A percentile compares a stretch with the other conserved stretches of the same genome.
phyloP scores from a whole-genome alignment of 2,113 vertebrate genomes.

The Rhizomys pruinosus region DNA sequence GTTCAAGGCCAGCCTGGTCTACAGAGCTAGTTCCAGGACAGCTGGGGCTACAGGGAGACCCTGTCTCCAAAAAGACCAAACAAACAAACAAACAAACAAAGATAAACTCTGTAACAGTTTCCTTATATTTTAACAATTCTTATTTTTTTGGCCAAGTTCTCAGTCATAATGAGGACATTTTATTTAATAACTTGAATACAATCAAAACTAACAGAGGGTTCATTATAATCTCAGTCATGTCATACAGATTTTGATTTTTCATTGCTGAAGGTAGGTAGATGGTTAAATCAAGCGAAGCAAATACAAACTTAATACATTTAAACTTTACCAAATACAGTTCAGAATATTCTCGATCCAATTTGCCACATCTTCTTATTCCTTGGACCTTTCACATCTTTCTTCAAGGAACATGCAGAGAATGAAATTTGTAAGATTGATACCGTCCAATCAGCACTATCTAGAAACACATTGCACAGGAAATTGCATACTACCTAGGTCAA shows the following conservation, averaged over 20 bases:
- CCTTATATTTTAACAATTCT: conserved; percentile 71
- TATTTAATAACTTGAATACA: conserved; percentile 74
- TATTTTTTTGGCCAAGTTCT: conserved; percentile 78
- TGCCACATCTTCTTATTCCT: background rate
- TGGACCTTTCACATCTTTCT: background rate
- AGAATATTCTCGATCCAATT: conserved; percentile 58
- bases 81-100: too few species aligned
- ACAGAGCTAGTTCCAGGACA: too few species aligned
- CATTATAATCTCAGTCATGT: conserved; percentile 61
- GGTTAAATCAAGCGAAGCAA: conserved; percentile 47
- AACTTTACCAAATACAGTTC: conserved; percentile 43
- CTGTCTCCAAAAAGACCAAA: too few species aligned
- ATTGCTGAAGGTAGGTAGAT: conserved; percentile 78
- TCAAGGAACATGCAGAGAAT: conserved; percentile 35
- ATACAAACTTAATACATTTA: conserved; percentile 13
- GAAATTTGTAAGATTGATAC: conserved; percentile 61
- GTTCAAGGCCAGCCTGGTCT: too few species aligned
- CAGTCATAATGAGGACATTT: conserved; percentile 68
- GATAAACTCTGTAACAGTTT: conserved; percentile 72
- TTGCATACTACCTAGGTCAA: conserved; percentile 59
- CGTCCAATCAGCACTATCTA: conserved; percentile 58
- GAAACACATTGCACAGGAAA: conserved; percentile 66
- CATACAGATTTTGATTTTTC: conserved; percentile 57
- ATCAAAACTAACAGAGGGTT: conserved; percentile 21
- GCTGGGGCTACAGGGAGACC: too few species aligned